Conservation (phyloP, 2,113 vertebrate genomes). For the Pituophis catenifer region DNA sequence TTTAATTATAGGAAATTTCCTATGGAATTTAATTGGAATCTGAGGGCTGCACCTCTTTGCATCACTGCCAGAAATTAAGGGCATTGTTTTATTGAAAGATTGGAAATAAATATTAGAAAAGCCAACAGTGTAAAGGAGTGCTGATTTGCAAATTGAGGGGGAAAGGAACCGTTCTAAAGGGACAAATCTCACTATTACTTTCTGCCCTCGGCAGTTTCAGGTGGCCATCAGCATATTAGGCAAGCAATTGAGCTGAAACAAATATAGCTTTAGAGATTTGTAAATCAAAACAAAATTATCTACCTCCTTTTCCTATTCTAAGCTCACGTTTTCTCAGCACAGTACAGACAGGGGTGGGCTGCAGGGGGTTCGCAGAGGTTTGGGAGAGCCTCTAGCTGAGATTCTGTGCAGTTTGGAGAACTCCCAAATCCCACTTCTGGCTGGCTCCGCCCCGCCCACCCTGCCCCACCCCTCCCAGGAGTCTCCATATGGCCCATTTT, state of each 20-base stretch:
- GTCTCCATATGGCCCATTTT: no score
- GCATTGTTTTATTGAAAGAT: slow-evolving; percentile 27
- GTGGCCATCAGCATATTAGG: slow-evolving; percentile 5
- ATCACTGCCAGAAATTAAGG: not conserved
- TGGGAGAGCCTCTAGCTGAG: no score
- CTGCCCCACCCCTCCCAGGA: no score
- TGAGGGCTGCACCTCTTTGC: not conserved
- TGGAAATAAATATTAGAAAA: slow-evolving; percentile 14
- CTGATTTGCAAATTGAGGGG: slow-evolving; percentile 17
- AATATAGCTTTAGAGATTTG: slow-evolving; percentile 19
- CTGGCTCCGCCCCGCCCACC: no score
- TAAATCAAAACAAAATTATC: not conserved
- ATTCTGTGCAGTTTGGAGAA: no score
- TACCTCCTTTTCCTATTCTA: not conserved
- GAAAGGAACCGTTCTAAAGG: not conserved
- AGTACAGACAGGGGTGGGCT: not conserved
- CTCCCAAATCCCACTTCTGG: no score
- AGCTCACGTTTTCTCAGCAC: not conserved
- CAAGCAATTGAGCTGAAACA: slow-evolving; percentile 8
- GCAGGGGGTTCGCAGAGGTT: no score
- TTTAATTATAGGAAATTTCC: slow-evolving; percentile 36
- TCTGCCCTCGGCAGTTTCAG: not conserved
- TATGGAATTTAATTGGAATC: slow-evolving; percentile 35
- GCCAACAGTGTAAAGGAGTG: slow-evolving; percentile 9
- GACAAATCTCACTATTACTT: slow-evolving; percentile 3